Evolutionary conservation across 2,888 invertebrate species (phyloP), one percentile per base, ranked within the genome.

Genomic region (Microchrysa polita): DNA sequence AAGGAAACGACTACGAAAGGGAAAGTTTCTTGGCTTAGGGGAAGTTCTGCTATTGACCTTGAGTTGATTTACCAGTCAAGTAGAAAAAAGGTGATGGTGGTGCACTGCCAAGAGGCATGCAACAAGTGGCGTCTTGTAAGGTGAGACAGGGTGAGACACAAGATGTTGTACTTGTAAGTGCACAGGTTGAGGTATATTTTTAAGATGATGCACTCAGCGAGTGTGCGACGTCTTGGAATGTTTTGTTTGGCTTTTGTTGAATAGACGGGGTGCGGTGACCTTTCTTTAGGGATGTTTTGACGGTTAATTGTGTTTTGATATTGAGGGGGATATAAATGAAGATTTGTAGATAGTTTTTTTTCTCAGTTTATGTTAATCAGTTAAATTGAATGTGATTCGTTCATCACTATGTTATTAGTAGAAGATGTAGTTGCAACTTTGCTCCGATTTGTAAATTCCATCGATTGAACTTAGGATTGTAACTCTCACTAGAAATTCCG

Each of bases 1-100:
- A 40, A 34, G 16, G 14, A 34, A 53, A 16, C 23, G 69, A 69
- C 40, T 55, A 34, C 40, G 69, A 69, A 69, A 69, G 69, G 40
- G 57, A 69, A 69, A 69, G 55, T 67, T 69, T 20, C 69, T 69
- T 69, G 55, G 40, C 55, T 34, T 55, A 55, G 69, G 69, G 55
- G 55, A 69, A 69, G 55, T 57, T 34, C 27, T 55, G 69, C 44
- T 65, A 69, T 67, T 67, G 53, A 67, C 67, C 34, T 65, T 65
- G 65, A 48, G 65, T 65, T 18, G 61, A 23, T 65, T 65, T 65
- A 34, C 27, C 65, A 48, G 48, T 42, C 57, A 20, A 69, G 69
- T 40, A 44, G 55, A 69, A 69, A 34, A 34, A 69, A 69, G 57
- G 55, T 34, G 57, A 9, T 14, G 7, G 27, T 7, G 27, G 27